Evolutionary conservation across 2,113 vertebrate genomes (phyloP).

Genomic region (Pandion haliaetus): DNA sequence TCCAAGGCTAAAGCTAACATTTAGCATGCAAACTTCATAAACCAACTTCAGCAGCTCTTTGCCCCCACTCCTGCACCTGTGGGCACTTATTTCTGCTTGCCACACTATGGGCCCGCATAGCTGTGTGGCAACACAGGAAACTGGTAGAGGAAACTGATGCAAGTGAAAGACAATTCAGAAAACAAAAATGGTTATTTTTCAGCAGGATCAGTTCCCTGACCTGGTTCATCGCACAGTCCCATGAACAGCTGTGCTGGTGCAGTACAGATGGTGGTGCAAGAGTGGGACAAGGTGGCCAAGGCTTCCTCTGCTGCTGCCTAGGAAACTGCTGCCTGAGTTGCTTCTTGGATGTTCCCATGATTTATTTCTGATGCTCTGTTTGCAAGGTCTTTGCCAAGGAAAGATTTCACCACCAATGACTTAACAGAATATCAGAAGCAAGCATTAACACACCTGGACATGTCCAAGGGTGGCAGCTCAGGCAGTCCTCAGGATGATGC

Average conservation of each 20-base stretch:
- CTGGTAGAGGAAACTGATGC: not conserved
- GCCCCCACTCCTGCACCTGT: not conserved
- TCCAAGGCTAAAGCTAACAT: not conserved
- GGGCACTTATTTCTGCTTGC: not conserved
- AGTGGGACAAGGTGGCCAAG: not conserved
- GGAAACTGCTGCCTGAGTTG: not conserved
- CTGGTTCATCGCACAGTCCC: not conserved
- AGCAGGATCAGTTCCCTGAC: not conserved
- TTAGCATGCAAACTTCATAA: not conserved
- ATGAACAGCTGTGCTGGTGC: not conserved
- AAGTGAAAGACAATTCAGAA: conserved; percentile 14
- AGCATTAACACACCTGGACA: not conserved
- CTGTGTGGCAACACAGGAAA: not conserved
- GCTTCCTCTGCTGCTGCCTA: not conserved
- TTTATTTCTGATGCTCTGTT: not conserved
- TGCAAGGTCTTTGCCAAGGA: not conserved
- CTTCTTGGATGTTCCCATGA: not conserved
- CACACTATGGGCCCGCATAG: fast-evolving
- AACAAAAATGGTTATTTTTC: conserved; percentile 1
- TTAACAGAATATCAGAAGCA: not conserved
- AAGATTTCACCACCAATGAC: not conserved
- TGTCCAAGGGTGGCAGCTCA: not conserved
- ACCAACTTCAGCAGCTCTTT: not conserved
- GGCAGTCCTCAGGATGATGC: not conserved
- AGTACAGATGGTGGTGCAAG: not conserved